A percentile compares a stretch with the other conserved stretches of the same genome.
Conservation (phyloP, 2,113 vertebrate genomes). For the Peromyscus maniculatus region DNA sequence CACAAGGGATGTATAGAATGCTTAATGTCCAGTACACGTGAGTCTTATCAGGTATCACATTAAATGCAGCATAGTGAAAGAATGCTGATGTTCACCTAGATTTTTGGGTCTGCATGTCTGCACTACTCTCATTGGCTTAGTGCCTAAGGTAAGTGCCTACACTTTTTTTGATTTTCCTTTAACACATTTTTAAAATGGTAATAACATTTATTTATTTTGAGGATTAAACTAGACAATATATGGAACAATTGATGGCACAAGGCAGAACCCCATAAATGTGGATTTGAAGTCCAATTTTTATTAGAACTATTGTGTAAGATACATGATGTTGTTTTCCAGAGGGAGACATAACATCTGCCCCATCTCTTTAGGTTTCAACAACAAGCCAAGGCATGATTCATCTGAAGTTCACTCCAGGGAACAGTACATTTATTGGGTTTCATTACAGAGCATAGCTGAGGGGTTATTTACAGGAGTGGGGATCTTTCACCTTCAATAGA, state of each 20-base stretch:
- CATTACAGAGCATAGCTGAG: background rate
- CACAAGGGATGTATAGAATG: background rate
- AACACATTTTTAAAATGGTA: slow-evolving; percentile 8
- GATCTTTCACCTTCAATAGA: background rate
- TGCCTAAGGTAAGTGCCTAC: background rate
- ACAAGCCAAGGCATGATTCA: background rate
- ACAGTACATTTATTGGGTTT: background rate
- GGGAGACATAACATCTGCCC: background rate
- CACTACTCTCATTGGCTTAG: background rate
- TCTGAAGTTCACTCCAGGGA: background rate
- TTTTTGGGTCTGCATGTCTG: background rate
- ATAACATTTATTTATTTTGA: slow-evolving; percentile 1
- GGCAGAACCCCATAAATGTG: background rate
- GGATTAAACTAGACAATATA: background rate
- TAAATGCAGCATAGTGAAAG: background rate
- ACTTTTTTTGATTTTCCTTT: background rate
- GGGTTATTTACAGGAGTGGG: background rate
- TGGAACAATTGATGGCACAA: background rate
- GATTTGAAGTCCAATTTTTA: slow-evolving; percentile 28
- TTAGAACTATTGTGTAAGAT: background rate
- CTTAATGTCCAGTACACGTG: background rate
- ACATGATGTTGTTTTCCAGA: background rate
- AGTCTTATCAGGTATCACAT: background rate
- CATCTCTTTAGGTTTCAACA: background rate
- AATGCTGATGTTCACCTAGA: background rate